Percentiles rank a stretch among this genome's conserved stretches.
phyloP scores from a whole-genome alignment of 2,888 invertebrate species.

The Aromia moschata region DNA sequence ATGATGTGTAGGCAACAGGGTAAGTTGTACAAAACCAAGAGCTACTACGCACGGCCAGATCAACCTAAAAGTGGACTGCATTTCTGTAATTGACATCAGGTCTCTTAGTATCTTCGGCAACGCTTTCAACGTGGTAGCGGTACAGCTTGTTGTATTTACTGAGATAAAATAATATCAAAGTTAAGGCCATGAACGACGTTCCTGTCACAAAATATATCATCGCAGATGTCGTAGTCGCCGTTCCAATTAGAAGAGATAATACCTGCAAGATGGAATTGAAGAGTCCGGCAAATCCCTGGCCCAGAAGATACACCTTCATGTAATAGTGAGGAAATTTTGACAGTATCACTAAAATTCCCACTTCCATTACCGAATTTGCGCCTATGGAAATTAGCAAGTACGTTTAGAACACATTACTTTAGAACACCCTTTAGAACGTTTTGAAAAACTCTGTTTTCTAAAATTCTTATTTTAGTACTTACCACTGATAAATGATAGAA shows the following conservation, averaged over 20 bases:
- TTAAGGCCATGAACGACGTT: slow-evolving; percentile 9
- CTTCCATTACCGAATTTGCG: background rate
- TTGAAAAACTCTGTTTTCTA: too few species aligned
- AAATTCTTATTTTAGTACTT: too few species aligned
- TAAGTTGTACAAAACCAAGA: background rate
- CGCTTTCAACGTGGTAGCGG: slow-evolving; percentile 2
- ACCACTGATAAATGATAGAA: background rate
- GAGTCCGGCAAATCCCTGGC: slow-evolving; percentile 22
- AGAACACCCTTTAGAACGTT: background rate
- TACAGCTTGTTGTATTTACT: slow-evolving; percentile 2
- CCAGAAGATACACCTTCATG: slow-evolving; percentile 13
- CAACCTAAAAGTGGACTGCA: background rate
- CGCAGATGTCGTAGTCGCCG: background rate
- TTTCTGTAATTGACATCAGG: background rate
- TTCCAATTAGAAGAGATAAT: slow-evolving; percentile 9
- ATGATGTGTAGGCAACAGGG: background rate
- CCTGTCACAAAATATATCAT: slow-evolving; percentile 24
- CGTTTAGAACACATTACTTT: background rate
- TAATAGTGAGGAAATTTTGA: slow-evolving; percentile 23
- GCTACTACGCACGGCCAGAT: slow-evolving; percentile 6
- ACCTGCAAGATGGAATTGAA: slow-evolving; percentile 25
- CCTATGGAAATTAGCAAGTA: background rate
- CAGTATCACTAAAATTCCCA: slow-evolving; percentile 2
- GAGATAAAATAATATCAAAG: slow-evolving; percentile 1
- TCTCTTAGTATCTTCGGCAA: slow-evolving; percentile 2